Evolutionary conservation across 2,888 invertebrate genomes (phyloP), one percentile per base, ranked within the genome.

Genomic region (Epistrophella euchroma): DNA sequence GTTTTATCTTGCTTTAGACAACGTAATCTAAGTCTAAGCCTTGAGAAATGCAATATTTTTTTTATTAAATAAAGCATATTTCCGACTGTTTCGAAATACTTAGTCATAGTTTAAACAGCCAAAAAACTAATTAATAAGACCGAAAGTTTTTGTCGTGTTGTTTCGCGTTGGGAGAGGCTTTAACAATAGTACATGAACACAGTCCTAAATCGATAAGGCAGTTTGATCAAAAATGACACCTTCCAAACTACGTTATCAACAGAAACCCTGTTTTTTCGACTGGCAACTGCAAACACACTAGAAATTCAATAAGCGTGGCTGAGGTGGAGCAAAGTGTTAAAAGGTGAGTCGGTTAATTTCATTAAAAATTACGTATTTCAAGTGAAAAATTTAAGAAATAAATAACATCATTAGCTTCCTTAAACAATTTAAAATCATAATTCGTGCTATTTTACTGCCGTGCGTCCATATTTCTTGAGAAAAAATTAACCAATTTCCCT

Each of bases 301-400:
- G 64, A 83, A 84, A 83, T 88, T 93, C 93, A 93, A 93, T 95
- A 96, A 96, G 96, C 96, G 96, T 96, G 96, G 96, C 96, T 96
- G 96, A 96, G 96, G 86, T 70, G 77, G 86, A 71, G 52, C 62
- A 73, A 74, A 82, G 82, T 78, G 73, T 82, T 77, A 74, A 74
- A 74, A 82, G 82, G 85, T 85, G 76, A 85, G 85, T 85, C 76
- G 72, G 22, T 45, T 70, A 60, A 73, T 72, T 85, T 85, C 72
- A 55, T 58, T 60, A 50, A 77, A 73, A 81, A 77, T 77, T 85
- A 55, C 55, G 76, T 64, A 77, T 81, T 81, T 70, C 28, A 50
- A 72, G 70, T 79, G 68, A 66, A 75, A 80, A 75, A 58, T 56
- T 4, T 15, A 28, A 66, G 28, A 75, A 70, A 62, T 62, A 56